Conservation (phyloP, 2,797 vertebrate genomes). For the Sparus aurata region DNA sequence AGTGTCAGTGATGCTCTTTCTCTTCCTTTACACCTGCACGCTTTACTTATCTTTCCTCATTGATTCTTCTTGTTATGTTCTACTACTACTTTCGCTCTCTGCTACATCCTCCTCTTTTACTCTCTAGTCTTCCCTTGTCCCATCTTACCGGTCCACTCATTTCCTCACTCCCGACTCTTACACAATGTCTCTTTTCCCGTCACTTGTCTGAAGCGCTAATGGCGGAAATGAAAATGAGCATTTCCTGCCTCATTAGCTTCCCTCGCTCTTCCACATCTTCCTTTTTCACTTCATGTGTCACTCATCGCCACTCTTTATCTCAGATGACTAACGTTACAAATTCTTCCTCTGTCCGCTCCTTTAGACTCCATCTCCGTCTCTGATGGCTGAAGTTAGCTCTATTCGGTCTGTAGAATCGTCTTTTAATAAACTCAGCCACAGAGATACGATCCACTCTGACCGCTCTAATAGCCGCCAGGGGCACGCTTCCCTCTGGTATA, state of each 20-base stretch:
- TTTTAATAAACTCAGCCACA: slow-evolving; percentile 36
- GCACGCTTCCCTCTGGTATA: slow-evolving; percentile 44
- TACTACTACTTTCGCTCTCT: background rate
- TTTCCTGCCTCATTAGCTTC: slow-evolving; percentile 34
- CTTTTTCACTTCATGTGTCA: slow-evolving; percentile 29
- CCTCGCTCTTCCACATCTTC: slow-evolving; percentile 10
- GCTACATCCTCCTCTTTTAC: background rate
- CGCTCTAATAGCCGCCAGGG: slow-evolving; percentile 33
- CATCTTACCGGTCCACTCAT: slow-evolving; percentile 3
- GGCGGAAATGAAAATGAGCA: slow-evolving; percentile 7
- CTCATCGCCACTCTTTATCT: slow-evolving; percentile 25
- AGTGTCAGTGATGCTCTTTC: background rate
- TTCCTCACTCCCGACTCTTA: background rate
- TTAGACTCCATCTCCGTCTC: slow-evolving; percentile 12
- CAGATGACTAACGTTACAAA: slow-evolving; percentile 22
- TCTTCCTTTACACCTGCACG: background rate
- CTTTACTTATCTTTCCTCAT: slow-evolving; percentile 5
- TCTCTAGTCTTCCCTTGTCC: background rate
- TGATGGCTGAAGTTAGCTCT: slow-evolving; percentile 32
- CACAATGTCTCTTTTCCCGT: slow-evolving; percentile 11
- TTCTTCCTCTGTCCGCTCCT: slow-evolving; percentile 4
- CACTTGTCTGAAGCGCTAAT: background rate
- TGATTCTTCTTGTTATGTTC: background rate
- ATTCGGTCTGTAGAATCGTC: slow-evolving; percentile 39
- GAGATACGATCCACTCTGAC: slow-evolving; percentile 53